Evolutionary conservation across 2,113 vertebrate species (phyloP).

Genomic region (Anthoscopus minutus): DNA sequence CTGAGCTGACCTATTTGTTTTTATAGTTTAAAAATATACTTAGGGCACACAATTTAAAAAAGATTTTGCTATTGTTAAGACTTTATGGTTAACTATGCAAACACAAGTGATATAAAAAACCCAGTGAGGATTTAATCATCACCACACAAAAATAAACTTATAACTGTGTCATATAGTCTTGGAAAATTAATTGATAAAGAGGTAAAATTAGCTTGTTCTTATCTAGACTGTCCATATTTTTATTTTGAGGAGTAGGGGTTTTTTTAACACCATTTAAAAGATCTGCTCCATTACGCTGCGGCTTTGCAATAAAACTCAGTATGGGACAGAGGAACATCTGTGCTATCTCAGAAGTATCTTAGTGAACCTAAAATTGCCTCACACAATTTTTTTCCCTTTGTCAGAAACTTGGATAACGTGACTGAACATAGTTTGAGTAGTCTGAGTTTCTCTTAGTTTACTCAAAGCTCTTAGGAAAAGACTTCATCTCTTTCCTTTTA

Average conservation of each 20-base stretch:
- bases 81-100: neutral
- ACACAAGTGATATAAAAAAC: neutral
- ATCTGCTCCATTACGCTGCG: slow-evolving; percentile 7
- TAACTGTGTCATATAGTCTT: neutral
- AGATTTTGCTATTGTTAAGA: neutral
- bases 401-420: neutral
- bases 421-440: neutral
- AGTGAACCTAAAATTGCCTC: slow-evolving; percentile 6
- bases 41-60: neutral
- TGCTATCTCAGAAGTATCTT: slow-evolving; percentile 23
- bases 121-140: neutral
- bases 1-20: neutral
- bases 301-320: slow-evolving; percentile 37
- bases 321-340: slow-evolving; percentile 35
- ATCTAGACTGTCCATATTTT: neutral
- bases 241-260: neutral
- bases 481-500: neutral
- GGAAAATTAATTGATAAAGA: neutral
- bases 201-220: neutral
- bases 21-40: neutral
- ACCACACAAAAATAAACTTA: neutral
- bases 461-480: neutral
- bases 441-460: neutral
- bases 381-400: neutral
- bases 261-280: neutral